Conservation (phyloP, 2,888 invertebrate species). For the Pheosia gnoma region DNA sequence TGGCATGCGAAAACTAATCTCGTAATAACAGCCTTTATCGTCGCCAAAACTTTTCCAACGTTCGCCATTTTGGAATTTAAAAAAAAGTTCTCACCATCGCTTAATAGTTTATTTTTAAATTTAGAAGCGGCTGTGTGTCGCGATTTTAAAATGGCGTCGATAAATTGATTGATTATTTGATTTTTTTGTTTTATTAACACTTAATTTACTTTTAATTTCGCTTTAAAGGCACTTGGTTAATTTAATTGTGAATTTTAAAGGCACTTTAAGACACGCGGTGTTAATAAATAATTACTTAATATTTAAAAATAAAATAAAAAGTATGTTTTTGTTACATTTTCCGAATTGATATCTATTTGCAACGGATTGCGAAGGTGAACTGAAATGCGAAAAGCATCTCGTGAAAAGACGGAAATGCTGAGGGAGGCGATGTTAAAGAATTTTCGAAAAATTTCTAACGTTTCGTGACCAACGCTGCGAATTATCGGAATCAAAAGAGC, state of each 20-base stretch:
- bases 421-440: constrained; percentile 1
- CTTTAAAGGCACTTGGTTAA: constrained; percentile 4
- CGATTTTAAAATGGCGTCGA: not conserved
- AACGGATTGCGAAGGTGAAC: constrained; percentile 33
- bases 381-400: constrained; percentile 25
- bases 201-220: constrained; percentile 2
- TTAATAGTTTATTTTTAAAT: not conserved
- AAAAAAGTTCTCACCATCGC: not conserved
- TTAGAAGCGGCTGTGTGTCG: not conserved
- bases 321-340: constrained; percentile 20
- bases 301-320: constrained; percentile 3
- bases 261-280: constrained; percentile 15
- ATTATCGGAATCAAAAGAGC: not conserved
- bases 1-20: constrained; percentile 92
- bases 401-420: constrained; percentile 22
- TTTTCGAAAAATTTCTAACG: not conserved
- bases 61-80: constrained; percentile 86
- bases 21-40: constrained; percentile 92
- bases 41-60: constrained; percentile 87
- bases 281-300: constrained; percentile 11
- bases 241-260: not conserved
- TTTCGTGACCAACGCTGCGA: constrained; percentile 16
- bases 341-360: constrained; percentile 27
- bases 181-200: not conserved
- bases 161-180: not conserved